Evolutionary conservation across 1,140 invertebrate species (phyloP).

Genomic region (Phocides pigmalion): DNA sequence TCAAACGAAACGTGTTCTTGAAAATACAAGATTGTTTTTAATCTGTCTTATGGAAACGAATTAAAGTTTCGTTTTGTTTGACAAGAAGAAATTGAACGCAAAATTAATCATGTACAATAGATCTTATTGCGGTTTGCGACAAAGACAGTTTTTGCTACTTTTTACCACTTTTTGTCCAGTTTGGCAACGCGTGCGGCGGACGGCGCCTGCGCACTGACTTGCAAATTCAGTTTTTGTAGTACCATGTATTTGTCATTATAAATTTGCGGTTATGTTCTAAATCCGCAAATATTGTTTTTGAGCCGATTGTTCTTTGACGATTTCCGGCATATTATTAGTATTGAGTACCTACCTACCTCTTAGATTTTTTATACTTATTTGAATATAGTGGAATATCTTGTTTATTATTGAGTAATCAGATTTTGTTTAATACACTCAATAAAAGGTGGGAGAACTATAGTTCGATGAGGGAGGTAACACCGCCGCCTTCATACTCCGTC

Average conservation of each 20-base stretch:
- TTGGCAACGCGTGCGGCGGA: conserved; percentile 43
- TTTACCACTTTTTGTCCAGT: conserved; percentile 37
- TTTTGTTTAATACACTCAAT: no score
- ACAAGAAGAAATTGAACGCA: conserved; percentile 10
- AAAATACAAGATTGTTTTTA: neutral
- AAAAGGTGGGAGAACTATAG: no score
- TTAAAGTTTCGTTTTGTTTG: conserved; percentile 11
- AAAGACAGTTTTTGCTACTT: conserved; percentile 55
- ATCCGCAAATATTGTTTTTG: conserved; percentile 40
- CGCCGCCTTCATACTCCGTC: no score
- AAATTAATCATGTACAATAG: conserved; percentile 19
- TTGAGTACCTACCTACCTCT: no score
- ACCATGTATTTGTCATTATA: conserved; percentile 58
- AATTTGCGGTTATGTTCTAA: conserved; percentile 28
- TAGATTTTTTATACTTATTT: no score
- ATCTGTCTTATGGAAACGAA: conserved; percentile 4
- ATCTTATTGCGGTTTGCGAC: conserved; percentile 65
- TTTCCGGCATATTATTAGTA: conserved; percentile 8
- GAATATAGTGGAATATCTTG: no score
- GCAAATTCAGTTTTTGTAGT: conserved; percentile 46
- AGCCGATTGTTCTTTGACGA: conserved; percentile 12
- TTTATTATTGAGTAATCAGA: no score
- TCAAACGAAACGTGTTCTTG: neutral
- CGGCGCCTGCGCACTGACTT: conserved; percentile 62
- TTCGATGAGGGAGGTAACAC: no score